These are phyloP conservation scores for Urosaurus nigricauda DNA, from an alignment of 2,797 vertebrate species.

Conservation along the genomic window DNA sequence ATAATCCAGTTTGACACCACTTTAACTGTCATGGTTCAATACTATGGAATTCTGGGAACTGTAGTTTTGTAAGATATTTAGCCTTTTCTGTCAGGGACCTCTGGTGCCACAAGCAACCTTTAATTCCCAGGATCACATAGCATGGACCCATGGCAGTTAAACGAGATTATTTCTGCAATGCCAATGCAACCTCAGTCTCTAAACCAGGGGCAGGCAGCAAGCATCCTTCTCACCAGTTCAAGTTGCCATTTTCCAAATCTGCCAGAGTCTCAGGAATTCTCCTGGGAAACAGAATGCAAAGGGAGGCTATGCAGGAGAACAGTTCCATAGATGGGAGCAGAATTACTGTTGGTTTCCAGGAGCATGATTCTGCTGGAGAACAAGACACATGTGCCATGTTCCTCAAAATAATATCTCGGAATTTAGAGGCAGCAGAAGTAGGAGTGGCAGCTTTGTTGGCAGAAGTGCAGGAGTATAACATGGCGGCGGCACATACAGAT, in stretches of 20 bases:
- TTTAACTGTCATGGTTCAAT: too few relatives aligned
- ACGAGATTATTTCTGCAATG: too few relatives aligned
- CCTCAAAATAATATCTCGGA: not conserved
- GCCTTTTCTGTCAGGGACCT: too few relatives aligned
- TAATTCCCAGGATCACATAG: too few relatives aligned
- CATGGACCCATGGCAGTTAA: too few relatives aligned
- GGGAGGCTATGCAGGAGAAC: not conserved
- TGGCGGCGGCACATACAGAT: not conserved
- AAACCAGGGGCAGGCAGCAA: not conserved
- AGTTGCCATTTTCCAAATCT: not conserved
- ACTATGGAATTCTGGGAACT: too few relatives aligned
- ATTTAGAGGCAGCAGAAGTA: not conserved
- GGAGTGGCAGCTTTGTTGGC: not conserved
- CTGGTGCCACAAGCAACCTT: too few relatives aligned
- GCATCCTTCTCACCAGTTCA: not conserved
- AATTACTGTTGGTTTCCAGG: not conserved
- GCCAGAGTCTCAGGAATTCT: not conserved
- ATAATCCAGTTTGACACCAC: too few relatives aligned
- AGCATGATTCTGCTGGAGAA: not conserved
- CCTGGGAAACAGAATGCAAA: not conserved
- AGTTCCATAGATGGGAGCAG: not conserved
- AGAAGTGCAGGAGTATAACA: not conserved
- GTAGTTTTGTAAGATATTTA: too few relatives aligned
- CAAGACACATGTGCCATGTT: not conserved
- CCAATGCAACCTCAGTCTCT: not conserved